A percentile compares a stretch with the other conserved stretches of the same genome.
Evolutionary conservation across 2,113 vertebrate genomes (phyloP).

Genomic region (Verasper variegatus): DNA sequence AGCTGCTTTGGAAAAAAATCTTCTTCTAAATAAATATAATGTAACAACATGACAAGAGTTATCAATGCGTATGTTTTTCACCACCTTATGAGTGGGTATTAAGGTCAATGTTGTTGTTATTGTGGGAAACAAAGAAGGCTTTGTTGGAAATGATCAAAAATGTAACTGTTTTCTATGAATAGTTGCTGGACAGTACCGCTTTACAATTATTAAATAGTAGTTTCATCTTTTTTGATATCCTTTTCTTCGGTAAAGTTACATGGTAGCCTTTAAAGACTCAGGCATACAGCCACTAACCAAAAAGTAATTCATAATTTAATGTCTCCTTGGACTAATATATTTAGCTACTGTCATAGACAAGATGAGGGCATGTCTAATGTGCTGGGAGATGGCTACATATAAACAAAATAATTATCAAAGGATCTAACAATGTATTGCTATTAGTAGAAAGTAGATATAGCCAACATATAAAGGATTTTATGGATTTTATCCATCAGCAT

Average conservation of each 20-base stretch:
- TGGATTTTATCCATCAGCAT: not conserved
- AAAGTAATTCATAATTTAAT: not conserved
- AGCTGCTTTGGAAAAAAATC: no score
- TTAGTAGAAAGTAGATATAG: not conserved
- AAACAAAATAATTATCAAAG: not conserved
- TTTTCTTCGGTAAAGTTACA: not conserved
- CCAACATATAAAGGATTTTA: not conserved
- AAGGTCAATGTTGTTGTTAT: no score
- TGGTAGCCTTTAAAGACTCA: not conserved
- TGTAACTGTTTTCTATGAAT: no score
- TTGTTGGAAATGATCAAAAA: no score
- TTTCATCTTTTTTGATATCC: not conserved
- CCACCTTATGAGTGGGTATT: no score
- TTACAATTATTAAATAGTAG: not conserved
- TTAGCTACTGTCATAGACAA: not conserved
- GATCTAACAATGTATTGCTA: not conserved
- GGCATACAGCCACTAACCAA: not conserved
- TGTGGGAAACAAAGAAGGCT: no score
- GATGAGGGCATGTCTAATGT: not conserved
- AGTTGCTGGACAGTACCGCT: no score
- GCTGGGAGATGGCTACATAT: not conserved
- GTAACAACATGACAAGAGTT: no score
- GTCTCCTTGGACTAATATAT: not conserved
- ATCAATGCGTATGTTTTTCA: no score
- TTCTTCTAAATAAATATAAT: no score